Conservation (phyloP, 2,888 invertebrate genomes). For the Tanypteryx hageni region DNA sequence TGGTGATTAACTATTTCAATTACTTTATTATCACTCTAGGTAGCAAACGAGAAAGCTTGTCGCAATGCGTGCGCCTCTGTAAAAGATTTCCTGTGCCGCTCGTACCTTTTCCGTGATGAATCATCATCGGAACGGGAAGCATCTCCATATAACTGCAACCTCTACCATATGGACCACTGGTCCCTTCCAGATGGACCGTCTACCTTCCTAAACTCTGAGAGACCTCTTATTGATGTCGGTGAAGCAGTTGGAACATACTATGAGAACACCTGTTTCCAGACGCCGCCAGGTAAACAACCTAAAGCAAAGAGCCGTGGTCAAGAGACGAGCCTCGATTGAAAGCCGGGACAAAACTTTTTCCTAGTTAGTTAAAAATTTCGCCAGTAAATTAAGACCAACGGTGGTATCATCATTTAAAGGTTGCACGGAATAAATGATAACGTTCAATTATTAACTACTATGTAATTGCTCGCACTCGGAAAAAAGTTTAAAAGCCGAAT, state of each 20-base stretch:
- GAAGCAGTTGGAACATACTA: constrained; percentile 93
- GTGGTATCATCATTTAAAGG: too few species aligned
- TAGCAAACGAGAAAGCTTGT: constrained; percentile 93
- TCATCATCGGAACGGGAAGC: constrained; percentile 70
- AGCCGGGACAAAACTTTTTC: too few species aligned
- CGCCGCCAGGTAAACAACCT: constrained; percentile 77
- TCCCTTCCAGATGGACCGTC: constrained; percentile 94
- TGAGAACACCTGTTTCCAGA: constrained; percentile 92
- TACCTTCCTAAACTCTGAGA: constrained; percentile 91
- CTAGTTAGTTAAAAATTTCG: too few species aligned
- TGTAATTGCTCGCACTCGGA: too few species aligned
- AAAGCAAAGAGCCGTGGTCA: too few species aligned
- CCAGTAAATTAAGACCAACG: too few species aligned
- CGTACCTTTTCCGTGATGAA: constrained; percentile 84
- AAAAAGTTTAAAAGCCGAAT: too few species aligned
- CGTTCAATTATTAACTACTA: too few species aligned
- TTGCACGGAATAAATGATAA: too few species aligned
- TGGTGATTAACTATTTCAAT: background rate
- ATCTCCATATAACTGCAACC: constrained; percentile 89
- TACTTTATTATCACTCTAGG: constrained; percentile 74
- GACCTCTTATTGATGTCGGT: constrained; percentile 93
- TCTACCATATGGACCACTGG: constrained; percentile 95
- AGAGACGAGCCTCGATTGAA: too few species aligned
- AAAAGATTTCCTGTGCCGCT: constrained; percentile 93
- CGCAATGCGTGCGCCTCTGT: constrained; percentile 94